A percentile compares a stretch with the other conserved stretches of the same genome.
phyloP scores from a whole-genome alignment of 1,140 invertebrate species.

The Polypedilum vanderplanki region DNA sequence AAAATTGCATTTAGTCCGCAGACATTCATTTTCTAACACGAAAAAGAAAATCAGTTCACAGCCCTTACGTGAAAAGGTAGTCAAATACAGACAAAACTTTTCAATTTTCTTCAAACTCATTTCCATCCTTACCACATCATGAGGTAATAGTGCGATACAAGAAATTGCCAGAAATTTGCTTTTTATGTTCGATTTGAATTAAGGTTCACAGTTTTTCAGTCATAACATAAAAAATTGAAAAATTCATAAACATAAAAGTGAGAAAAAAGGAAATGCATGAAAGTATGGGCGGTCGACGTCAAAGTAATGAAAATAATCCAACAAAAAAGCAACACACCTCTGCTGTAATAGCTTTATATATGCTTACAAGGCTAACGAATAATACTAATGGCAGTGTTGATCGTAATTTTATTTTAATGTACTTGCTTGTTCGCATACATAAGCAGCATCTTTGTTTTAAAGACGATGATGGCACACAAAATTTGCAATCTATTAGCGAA shows the following conservation, averaged over 20 bases:
- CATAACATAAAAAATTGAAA: background rate
- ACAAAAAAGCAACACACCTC: background rate
- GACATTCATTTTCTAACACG: too few species aligned
- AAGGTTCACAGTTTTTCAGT: background rate
- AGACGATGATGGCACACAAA: background rate
- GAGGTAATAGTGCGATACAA: too few species aligned
- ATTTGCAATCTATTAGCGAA: conserved; percentile 14
- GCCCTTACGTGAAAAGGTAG: too few species aligned
- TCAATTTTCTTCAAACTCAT: too few species aligned
- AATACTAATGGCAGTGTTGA: conserved; percentile 15
- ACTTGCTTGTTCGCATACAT: background rate
- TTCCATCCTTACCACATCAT: too few species aligned
- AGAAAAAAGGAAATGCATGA: background rate
- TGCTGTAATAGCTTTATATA: background rate
- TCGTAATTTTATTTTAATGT: conserved; percentile 1
- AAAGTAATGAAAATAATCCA: background rate
- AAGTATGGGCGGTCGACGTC: background rate
- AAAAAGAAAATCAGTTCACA: too few species aligned
- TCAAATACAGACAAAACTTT: too few species aligned
- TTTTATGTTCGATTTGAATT: conserved; percentile 15
- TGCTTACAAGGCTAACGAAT: background rate
- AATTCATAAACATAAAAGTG: background rate
- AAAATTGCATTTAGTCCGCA: too few species aligned
- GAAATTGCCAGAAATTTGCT: background rate
- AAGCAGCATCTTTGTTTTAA: background rate